Conservation (phyloP, 2,888 invertebrate species). For the Drosophila ustulata region DNA sequence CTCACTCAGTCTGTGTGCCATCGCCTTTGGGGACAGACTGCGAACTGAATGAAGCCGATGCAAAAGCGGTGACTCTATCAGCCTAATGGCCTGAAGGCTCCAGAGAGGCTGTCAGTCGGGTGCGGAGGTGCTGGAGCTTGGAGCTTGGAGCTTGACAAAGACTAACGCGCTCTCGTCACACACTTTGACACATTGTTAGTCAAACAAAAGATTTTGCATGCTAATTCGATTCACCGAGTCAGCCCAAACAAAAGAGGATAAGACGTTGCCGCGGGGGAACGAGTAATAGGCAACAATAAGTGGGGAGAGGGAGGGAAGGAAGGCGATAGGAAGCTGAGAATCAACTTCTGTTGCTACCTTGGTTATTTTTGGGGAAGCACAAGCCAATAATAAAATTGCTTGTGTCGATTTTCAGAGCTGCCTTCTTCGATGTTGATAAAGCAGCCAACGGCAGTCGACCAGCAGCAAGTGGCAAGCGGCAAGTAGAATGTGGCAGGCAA, state of each 20-base stretch:
- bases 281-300: conserved; percentile 9
- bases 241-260: conserved; percentile 50
- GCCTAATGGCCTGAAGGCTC: conserved; percentile 49
- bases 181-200: conserved; percentile 81
- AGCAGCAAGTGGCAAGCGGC: background rate
- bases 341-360: conserved; percentile 24
- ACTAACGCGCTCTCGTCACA: conserved; percentile 69
- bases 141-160: conserved; percentile 42
- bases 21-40: conserved; percentile 18
- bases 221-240: conserved; percentile 73
- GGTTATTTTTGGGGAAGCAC: conserved; percentile 19
- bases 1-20: conserved; percentile 9
- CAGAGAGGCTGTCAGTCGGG: conserved; percentile 15
- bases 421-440: conserved; percentile 60
- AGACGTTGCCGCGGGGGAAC: conserved; percentile 19
- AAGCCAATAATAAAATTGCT: conserved; percentile 75
- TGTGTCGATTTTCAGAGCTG: conserved; percentile 62
- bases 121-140: background rate
- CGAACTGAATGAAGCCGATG: background rate
- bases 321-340: conserved; percentile 1
- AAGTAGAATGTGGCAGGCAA: background rate
- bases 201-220: conserved; percentile 80
- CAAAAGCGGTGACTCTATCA: conserved; percentile 46
- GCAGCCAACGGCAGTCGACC: conserved; percentile 33
- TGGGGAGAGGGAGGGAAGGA: background rate